phyloP scores from a whole-genome alignment of 1,140 invertebrate genomes.

The Drosophila elegans region DNA sequence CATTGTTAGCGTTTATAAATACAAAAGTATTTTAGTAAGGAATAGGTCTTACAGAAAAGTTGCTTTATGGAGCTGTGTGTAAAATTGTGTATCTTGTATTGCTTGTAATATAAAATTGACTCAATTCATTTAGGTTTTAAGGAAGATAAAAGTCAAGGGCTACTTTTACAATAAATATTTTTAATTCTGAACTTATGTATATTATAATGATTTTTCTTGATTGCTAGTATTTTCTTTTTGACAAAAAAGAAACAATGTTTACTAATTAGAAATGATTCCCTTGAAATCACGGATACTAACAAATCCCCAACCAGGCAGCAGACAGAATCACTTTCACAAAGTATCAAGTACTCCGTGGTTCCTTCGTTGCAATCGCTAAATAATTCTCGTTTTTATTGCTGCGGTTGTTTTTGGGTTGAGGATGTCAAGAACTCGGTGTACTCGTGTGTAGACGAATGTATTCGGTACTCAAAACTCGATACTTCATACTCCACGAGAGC shows the following conservation, averaged over 20 bases:
- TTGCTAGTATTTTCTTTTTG: too few relatives aligned
- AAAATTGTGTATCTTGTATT: neutral
- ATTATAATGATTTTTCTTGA: neutral
- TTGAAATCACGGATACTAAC: neutral
- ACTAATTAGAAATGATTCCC: conserved; percentile 5
- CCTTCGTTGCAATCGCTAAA: conserved; percentile 11
- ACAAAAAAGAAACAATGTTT: neutral
- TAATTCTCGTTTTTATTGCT: conserved; percentile 34
- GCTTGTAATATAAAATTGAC: conserved; percentile 5
- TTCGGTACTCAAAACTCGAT: conserved; percentile 8
- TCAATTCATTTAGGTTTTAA: neutral
- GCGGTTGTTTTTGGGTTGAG: conserved; percentile 26
- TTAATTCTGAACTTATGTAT: too few relatives aligned
- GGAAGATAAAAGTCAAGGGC: neutral
- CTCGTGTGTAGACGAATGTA: conserved; percentile 6
- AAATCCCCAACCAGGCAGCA: conserved; percentile 5
- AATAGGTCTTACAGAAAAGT: too few relatives aligned
- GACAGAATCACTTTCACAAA: conserved; percentile 8
- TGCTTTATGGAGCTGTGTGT: neutral
- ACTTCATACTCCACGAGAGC: conserved; percentile 24
- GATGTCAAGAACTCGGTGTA: conserved; percentile 36
- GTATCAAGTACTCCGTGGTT: conserved; percentile 15
- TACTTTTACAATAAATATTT: neutral
- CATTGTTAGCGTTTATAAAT: conserved; percentile 1
- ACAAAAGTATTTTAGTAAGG: neutral